phyloP scores from a whole-genome alignment of 2,888 invertebrate species.

The Gasteruption jaculator region DNA sequence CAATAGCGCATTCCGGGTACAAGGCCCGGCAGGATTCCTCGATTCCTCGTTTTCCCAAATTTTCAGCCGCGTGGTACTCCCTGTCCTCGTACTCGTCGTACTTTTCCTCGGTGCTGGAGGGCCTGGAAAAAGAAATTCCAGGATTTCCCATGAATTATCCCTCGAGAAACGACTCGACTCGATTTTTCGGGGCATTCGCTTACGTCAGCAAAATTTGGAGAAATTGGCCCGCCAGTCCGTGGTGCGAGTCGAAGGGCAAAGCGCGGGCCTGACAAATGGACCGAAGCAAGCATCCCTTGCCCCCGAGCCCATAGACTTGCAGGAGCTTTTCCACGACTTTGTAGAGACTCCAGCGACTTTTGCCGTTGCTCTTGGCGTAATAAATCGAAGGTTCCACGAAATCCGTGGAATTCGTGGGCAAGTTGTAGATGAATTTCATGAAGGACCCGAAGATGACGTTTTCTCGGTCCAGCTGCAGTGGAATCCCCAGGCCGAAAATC shows the following conservation, averaged over 20 bases:
- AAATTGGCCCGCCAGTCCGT: constrained; percentile 71
- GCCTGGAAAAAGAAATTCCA: constrained; percentile 46
- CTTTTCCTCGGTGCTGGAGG: constrained; percentile 65
- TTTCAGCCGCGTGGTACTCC: constrained; percentile 71
- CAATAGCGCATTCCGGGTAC: constrained; percentile 63
- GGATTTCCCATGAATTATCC: constrained; percentile 16
- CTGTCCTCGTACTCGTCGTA: constrained; percentile 64
- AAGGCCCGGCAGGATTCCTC: constrained; percentile 56
- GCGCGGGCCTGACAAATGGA: constrained; percentile 75
- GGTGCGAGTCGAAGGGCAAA: constrained; percentile 64
- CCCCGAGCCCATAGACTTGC: constrained; percentile 45
- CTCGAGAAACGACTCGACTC: too few species aligned
- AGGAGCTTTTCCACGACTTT: constrained; percentile 60
- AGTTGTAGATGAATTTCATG: constrained; percentile 45
- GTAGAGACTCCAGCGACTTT: constrained; percentile 62
- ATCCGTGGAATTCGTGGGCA: constrained; percentile 48
- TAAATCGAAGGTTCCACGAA: constrained; percentile 43
- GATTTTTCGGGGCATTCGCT: too few species aligned
- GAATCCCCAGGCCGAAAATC: constrained; percentile 50
- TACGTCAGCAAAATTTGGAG: constrained; percentile 68
- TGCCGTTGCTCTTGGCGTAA: constrained; percentile 29
- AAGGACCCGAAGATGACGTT: constrained; percentile 50
- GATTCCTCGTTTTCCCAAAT: constrained; percentile 56
- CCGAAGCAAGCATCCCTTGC: constrained; percentile 66
- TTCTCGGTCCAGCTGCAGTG: constrained; percentile 46